Conservation (phyloP, 92 coral and sea anemone genomes). For the Actinernus sp. region DNA sequence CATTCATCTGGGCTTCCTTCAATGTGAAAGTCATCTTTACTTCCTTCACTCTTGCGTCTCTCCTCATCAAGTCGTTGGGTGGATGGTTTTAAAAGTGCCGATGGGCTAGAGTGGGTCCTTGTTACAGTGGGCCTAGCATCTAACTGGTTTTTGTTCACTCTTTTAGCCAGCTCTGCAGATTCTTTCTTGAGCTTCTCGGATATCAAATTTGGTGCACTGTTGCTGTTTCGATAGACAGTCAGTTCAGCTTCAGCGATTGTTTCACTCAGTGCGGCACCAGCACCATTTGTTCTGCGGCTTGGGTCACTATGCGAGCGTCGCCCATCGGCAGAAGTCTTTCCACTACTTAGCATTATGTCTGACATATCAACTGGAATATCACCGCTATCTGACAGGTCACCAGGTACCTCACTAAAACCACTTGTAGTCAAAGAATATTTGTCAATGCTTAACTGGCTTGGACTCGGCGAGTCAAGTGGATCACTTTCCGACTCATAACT, state of each 20-base stretch:
- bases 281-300: constrained; percentile 79
- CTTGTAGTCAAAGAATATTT: constrained; percentile 83
- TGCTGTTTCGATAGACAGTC: constrained; percentile 81
- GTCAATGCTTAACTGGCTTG: constrained; percentile 83
- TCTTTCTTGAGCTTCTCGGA: constrained; percentile 88
- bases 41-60: constrained; percentile 29
- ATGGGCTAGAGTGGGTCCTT: constrained; percentile 32
- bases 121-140: constrained; percentile 46
- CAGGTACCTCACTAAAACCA: constrained; percentile 87
- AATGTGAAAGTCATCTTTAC: constrained; percentile 39
- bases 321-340: constrained; percentile 50
- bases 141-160: constrained; percentile 65
- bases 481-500: constrained; percentile 82
- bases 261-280: constrained; percentile 73
- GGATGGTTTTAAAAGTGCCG: constrained; percentile 19
- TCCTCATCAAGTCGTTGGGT: background rate
- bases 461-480: constrained; percentile 75
- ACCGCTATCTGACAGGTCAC: constrained; percentile 83
- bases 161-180: constrained; percentile 81
- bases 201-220: constrained; percentile 90
- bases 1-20: constrained; percentile 74
- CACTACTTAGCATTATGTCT: constrained; percentile 35
- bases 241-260: constrained; percentile 91
- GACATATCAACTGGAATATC: constrained; percentile 60
- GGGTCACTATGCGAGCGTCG: constrained; percentile 99